A percentile compares a stretch with the other conserved stretches of the same genome.
phyloP scores from a whole-genome alignment of 2,797 vertebrate genomes.

The Enteromius paludinosus region DNA sequence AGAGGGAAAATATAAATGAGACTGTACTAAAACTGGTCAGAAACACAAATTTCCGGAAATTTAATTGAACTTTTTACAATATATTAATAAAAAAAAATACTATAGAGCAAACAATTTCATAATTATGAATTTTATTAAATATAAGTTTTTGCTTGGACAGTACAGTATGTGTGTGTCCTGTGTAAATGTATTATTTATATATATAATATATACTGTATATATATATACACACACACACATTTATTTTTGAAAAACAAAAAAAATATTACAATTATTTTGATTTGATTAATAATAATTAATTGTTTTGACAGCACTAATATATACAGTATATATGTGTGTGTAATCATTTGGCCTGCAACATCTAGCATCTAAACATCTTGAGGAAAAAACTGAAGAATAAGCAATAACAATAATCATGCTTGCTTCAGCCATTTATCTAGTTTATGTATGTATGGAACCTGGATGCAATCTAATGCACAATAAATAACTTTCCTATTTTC shows the following conservation, averaged over 20 bases:
- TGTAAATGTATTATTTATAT: too few relatives aligned
- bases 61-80: neutral
- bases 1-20: neutral
- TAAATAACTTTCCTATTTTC: constrained; percentile 11
- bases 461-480: constrained; percentile 17
- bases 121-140: neutral
- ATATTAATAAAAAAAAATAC: neutral
- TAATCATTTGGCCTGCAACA: neutral
- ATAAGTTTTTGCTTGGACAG: too few relatives aligned
- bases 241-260: too few relatives aligned
- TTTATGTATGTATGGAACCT: neutral
- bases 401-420: neutral
- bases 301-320: too few relatives aligned
- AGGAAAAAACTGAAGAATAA: neutral
- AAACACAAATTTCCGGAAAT: neutral
- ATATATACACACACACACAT: too few relatives aligned
- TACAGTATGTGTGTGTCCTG: too few relatives aligned
- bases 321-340: too few relatives aligned
- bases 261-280: too few relatives aligned
- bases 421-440: neutral
- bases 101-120: neutral
- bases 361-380: neutral
- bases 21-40: neutral
- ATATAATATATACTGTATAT: too few relatives aligned
- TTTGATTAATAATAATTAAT: too few relatives aligned